These are phyloP conservation scores for Callosobruchus maculatus DNA, from an alignment of 2,888 invertebrate genomes.

Conservation along the genomic window DNA sequence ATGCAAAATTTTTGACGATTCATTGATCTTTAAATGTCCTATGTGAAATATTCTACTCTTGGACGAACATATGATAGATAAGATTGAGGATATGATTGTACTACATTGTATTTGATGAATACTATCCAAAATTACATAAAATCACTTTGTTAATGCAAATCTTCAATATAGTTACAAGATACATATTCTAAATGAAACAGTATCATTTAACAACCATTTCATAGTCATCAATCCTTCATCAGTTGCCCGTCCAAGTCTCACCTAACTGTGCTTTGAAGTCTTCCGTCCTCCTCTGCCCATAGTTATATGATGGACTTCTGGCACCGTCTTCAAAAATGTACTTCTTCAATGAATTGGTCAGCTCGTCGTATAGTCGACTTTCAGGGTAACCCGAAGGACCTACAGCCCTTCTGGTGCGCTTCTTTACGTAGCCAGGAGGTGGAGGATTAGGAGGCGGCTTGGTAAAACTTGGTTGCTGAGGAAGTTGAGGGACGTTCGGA, in stretches of 20 bases:
- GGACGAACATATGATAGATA: not conserved
- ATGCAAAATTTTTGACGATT: too few relatives aligned
- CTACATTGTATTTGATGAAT: too few relatives aligned
- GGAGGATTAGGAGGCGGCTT: not conserved
- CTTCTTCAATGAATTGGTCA: conserved; percentile 8
- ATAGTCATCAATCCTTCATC: not conserved
- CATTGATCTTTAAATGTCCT: too few relatives aligned
- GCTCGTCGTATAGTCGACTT: conserved; percentile 10
- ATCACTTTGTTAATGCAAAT: too few relatives aligned
- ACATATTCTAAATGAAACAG: too few relatives aligned
- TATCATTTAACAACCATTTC: not conserved
- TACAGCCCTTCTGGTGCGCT: not conserved
- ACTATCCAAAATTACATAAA: too few relatives aligned
- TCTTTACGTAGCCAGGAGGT: not conserved
- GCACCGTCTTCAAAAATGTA: conserved; percentile 9
- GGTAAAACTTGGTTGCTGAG: not conserved
- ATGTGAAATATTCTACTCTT: not conserved
- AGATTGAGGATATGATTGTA: not conserved
- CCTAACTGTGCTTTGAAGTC: conserved; percentile 40
- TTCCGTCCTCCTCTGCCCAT: conserved; percentile 30
- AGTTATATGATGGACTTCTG: conserved; percentile 10
- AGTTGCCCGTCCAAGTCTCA: conserved; percentile 20
- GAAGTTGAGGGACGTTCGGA: not conserved
- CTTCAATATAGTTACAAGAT: too few relatives aligned
- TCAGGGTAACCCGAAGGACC: not conserved